Base-by-base conservation (phyloP, 2,797 vertebrate genomes). In the Alcedo atthis region DNA sequence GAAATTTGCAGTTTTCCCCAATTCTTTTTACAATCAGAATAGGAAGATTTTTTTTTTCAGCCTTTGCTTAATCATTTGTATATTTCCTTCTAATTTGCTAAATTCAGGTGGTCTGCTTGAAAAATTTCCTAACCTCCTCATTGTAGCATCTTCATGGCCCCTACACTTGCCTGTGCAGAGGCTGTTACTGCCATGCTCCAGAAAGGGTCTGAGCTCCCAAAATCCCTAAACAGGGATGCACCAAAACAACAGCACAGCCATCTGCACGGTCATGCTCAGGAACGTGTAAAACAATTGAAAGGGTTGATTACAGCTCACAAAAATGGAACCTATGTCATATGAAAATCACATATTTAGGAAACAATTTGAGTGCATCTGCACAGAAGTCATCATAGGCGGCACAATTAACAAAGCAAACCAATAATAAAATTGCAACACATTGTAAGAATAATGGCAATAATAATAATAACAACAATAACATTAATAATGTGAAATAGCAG, bases 391-490 rank as follows among this genome's bases (percentile, higher is more conserved):
- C 33, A 68, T 0, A 61, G 28, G 19, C 0, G 0, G 28, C 5
- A 68, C 2, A 61, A 55, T 9, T 24, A 87, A 33, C 8, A 80
- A 77, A 80, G 40, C 5, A 69, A 91, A 67, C 2, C 10, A 42
- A 7, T 40, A 74, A 59, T n/a, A 63, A 62, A 58, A 35, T 20
- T 53, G 24, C 5, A 45, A 19, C 7, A 45, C 76, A 9, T 33
- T 4, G 10, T 42, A 32, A 25, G 17, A 32, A 32, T 32, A 25
- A 58, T 10, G 48, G 1, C 1, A 49, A 5, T 42, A 67, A 43
- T 10, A 53, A 1, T 1, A 49, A 4, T 35, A 63, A 43, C 1
- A 37, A 22, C 6, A 66, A 28, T 2, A 40, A 20, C 1, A 83
- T 7, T 12, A 53, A 24, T 43, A 28, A 55, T 51, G 55, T 71